A percentile compares a stretch with the other conserved stretches of the same genome.
Evolutionary conservation across 2,888 invertebrate genomes (phyloP).

Genomic region (Steinernema scapterisci): DNA sequence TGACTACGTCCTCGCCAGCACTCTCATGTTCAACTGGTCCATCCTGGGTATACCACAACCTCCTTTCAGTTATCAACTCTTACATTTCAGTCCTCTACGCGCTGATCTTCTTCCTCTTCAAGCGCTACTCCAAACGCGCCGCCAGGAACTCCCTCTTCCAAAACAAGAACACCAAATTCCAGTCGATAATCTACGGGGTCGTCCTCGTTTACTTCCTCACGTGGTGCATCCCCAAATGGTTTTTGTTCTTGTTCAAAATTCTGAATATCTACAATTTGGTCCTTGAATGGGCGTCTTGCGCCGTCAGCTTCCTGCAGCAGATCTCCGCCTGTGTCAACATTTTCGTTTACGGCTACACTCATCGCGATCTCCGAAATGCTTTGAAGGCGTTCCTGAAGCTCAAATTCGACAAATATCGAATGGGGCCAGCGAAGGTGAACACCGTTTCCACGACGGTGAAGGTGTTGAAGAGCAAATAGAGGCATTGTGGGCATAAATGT

Average conservation of each 20-base stretch:
- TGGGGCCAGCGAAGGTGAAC: neutral
- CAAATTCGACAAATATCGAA: neutral
- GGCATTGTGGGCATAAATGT: too few species aligned
- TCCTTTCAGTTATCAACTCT: too few species aligned
- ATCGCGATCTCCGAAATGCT: neutral
- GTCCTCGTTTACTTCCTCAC: conserved; percentile 2
- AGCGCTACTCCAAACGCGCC: neutral
- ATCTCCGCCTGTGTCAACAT: neutral
- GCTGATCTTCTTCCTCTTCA: neutral
- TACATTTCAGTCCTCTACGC: neutral
- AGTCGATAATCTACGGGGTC: neutral
- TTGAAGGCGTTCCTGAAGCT: neutral
- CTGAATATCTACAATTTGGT: neutral
- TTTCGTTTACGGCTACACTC: conserved; percentile 5
- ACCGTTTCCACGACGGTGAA: neutral
- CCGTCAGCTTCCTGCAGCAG: neutral
- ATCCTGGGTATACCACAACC: neutral
- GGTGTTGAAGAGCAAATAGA: too few species aligned
- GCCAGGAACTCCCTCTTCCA: neutral
- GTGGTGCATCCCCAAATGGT: conserved; percentile 23
- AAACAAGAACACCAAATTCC: neutral
- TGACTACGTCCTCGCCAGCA: neutral
- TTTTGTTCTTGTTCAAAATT: neutral
- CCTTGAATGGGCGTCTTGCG: neutral
- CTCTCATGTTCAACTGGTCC: neutral